A percentile compares a stretch with the other conserved stretches of the same genome.
Evolutionary conservation across 2,113 vertebrate genomes (phyloP).

Genomic region (Tragelaphus buxtoni): DNA sequence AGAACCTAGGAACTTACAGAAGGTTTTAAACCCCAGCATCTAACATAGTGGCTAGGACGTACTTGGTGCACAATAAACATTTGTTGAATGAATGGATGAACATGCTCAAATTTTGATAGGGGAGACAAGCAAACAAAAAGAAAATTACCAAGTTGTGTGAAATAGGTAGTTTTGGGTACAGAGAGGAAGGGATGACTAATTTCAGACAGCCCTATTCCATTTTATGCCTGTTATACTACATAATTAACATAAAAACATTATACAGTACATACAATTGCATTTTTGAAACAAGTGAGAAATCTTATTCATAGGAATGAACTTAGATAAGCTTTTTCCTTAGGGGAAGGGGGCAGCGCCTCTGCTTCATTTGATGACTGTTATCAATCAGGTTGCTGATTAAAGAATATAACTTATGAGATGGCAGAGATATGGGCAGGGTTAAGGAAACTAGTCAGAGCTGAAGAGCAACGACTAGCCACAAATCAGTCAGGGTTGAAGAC

Average conservation of each 20-base stretch:
- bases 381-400: not conserved
- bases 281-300: conserved; percentile 2
- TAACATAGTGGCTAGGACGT: not conserved
- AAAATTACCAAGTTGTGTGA: not conserved
- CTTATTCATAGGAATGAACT: not conserved
- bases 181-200: not conserved
- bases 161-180: not conserved
- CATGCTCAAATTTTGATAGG: not conserved
- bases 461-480: not conserved
- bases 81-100: not conserved
- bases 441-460: not conserved
- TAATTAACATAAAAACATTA: not conserved
- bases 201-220: not conserved
- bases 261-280: not conserved
- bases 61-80: not conserved
- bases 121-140: not conserved
- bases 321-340: not conserved
- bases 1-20: not conserved
- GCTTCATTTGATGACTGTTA: not conserved
- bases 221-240: not conserved
- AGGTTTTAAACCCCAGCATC: not conserved
- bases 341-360: not conserved
- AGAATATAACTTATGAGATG: not conserved
- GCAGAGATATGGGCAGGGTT: not conserved
- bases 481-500: not conserved